A percentile compares a stretch with the other conserved stretches of the same genome.
These are phyloP conservation scores for Idris sp. DNA, from an alignment of 1,140 invertebrate species.

Conservation along the genomic window DNA sequence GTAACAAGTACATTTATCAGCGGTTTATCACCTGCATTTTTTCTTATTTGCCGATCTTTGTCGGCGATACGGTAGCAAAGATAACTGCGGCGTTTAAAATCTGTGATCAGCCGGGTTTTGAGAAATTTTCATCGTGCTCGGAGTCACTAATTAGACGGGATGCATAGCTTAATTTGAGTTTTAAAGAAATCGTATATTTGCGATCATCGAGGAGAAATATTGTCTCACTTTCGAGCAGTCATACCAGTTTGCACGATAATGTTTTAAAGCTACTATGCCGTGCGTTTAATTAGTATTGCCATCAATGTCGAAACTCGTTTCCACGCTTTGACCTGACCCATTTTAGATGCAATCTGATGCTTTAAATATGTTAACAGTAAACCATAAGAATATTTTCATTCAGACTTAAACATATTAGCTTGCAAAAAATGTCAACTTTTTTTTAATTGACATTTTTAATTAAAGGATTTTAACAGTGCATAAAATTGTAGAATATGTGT, in stretches of 20 bases:
- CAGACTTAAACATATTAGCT: too few relatives aligned
- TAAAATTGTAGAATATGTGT: too few relatives aligned
- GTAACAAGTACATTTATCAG: slow-evolving; percentile 25
- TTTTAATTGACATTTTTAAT: too few relatives aligned
- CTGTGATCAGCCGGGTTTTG: slow-evolving; percentile 22
- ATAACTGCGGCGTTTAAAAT: slow-evolving; percentile 30
- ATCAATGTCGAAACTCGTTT: slow-evolving; percentile 54
- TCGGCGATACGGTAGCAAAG: slow-evolving; percentile 32
- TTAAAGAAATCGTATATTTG: slow-evolving; percentile 41
- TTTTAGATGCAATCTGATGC: slow-evolving; percentile 40
- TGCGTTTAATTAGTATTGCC: slow-evolving; percentile 55
- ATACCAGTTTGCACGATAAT: slow-evolving; percentile 54
- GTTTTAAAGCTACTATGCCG: slow-evolving; percentile 50
- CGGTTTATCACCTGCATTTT: slow-evolving; percentile 18
- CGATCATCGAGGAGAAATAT: slow-evolving; percentile 39
- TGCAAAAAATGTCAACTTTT: too few relatives aligned
- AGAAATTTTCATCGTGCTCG: slow-evolving; percentile 21
- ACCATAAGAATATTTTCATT: slow-evolving; percentile 25
- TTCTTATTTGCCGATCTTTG: slow-evolving; percentile 30
- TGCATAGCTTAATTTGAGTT: slow-evolving; percentile 58
- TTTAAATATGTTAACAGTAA: slow-evolving; percentile 25
- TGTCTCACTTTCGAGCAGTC: slow-evolving; percentile 55
- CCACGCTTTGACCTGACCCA: slow-evolving; percentile 58
- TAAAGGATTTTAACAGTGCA: too few relatives aligned
- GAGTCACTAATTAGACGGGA: slow-evolving; percentile 50